These are phyloP conservation scores for Magallana ariakensis DNA, from an alignment of 1,140 invertebrate genomes.

Conservation along the genomic window DNA sequence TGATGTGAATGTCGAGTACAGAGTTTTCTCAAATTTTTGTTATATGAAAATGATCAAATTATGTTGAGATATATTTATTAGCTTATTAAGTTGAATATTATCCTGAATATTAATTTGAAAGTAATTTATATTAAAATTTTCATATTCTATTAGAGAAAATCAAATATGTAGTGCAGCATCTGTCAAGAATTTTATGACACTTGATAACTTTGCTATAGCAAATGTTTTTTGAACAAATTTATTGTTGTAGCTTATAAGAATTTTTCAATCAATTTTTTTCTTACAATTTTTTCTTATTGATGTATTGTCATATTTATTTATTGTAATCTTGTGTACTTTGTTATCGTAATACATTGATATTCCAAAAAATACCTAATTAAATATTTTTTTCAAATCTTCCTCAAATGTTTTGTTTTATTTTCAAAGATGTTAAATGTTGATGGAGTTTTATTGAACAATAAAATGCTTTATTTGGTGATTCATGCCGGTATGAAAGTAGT, in stretches of 20 bases:
- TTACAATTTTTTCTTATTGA: constrained; percentile 30
- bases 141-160: background rate
- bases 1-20: no score
- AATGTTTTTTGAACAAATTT: constrained; percentile 34
- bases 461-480: no score
- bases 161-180: background rate
- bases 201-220: background rate
- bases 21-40: no score
- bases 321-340: constrained; percentile 34
- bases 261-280: constrained; percentile 36
- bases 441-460: no score
- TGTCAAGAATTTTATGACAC: background rate
- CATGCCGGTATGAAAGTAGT: no score
- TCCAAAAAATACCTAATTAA: constrained; percentile 37
- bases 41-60: no score
- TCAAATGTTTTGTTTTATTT: background rate
- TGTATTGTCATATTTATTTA: constrained; percentile 32
- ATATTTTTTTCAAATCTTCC: constrained; percentile 30
- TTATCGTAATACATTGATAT: constrained; percentile 31
- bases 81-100: no score
- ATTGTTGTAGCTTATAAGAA: constrained; percentile 15
- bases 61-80: no score
- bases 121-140: background rate
- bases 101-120: no score
- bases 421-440: no score